Conservation (phyloP, 2,888 invertebrate species). For the Arrhopalites spinosus region DNA sequence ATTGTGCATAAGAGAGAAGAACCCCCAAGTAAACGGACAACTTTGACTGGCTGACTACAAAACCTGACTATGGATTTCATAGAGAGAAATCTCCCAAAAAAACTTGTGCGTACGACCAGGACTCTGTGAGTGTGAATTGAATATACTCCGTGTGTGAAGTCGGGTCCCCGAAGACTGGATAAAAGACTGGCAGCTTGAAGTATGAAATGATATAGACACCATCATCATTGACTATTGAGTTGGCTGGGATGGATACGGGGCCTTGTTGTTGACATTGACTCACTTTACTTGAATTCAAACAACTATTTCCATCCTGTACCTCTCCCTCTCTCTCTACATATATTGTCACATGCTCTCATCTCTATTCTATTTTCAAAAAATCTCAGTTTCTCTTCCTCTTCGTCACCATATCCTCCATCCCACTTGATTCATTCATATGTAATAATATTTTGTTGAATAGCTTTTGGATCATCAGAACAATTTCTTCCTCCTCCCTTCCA, state of each 20-base stretch:
- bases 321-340: background rate
- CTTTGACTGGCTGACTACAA: slow-evolving; percentile 29
- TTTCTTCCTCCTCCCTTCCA: background rate
- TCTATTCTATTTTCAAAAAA: background rate
- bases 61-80: slow-evolving; percentile 20
- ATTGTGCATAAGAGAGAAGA: background rate
- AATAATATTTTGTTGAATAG: slow-evolving; percentile 17
- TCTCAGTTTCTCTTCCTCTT: background rate
- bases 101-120: background rate
- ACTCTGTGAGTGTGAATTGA: slow-evolving; percentile 35
- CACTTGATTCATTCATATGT: background rate
- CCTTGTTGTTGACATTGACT: slow-evolving; percentile 34
- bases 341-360: background rate
- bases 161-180: slow-evolving; percentile 37
- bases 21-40: slow-evolving; percentile 3
- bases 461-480: too few relatives aligned
- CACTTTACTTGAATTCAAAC: slow-evolving; percentile 6
- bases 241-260: slow-evolving; percentile 19
- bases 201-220: slow-evolving; percentile 41
- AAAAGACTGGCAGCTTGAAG: slow-evolving; percentile 37
- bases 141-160: slow-evolving; percentile 10
- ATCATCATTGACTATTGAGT: slow-evolving; percentile 28
- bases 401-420: background rate
- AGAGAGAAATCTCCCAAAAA: background rate
- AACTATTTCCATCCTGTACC: background rate